Base-by-base conservation (phyloP, 1,140 invertebrate species). In the Laupala kohalensis region DNA sequence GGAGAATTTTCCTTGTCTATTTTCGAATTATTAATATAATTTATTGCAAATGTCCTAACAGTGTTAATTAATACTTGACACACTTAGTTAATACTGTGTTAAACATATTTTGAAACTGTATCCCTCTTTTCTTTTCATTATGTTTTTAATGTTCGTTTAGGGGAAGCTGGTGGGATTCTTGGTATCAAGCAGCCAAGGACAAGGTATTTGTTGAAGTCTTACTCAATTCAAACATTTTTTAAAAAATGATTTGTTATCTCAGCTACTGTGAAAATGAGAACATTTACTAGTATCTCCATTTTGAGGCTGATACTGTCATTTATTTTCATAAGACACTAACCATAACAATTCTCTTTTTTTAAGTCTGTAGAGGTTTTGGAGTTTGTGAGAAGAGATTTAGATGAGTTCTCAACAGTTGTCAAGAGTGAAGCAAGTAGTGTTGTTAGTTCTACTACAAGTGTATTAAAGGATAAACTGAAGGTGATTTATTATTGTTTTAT, bases 381-480 rank as follows among this genome's bases (percentile, higher is more conserved):
- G 71, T 89, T 90, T 83, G 89, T 92, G 72, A 90, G 89, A 76
- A 87, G 88, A 77, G 90, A 92, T 80, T 77, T 92, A 62, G 86
- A 86, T 76, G 90, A 92, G 79, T 87, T 91, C 75, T 86, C 88
- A 28, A 84, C 83, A 71, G 88, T 86, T 24, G 88, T 91, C 26
- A 87, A 87, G 79, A 84, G 83, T 77, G 89, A 91, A 80, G 88
- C 89, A 5, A 86, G 80, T 67, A 84, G 84, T 79, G 86, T 88
- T 25, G 85, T 90, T 70, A 83, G 80, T 66, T 83, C 84, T 53
- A 87, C 87, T 3, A 86, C 87, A 9, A 84, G 81, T 71, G 86
- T 84, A 27, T 80, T 90, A 30, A 87, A 87, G 75, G 89, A 89
- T 77, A 90, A 88, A 69, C 78, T 90, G 12, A 87, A 87, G 81